Conservation (phyloP, 1,140 invertebrate genomes). For the Ganaspis sp. region DNA sequence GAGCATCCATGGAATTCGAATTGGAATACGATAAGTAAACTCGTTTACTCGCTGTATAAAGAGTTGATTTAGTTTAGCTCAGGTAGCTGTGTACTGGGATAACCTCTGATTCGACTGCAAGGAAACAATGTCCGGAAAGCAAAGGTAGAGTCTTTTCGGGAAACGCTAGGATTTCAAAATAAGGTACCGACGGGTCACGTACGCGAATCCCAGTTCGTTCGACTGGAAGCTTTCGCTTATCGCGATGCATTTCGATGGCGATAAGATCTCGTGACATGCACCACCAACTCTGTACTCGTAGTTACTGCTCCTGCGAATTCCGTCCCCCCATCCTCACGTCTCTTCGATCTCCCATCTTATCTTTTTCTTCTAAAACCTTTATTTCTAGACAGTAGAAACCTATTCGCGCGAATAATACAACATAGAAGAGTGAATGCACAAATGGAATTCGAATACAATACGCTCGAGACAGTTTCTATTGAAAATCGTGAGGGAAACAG, state of each 20-base stretch:
- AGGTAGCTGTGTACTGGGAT: not conserved
- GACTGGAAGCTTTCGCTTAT: constrained; percentile 37
- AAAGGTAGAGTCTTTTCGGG: constrained; percentile 11
- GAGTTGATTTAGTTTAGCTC: constrained; percentile 20
- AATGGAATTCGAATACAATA: constrained; percentile 15
- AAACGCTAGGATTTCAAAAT: constrained; percentile 18
- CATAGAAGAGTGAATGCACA: constrained; percentile 7
- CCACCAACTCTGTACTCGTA: constrained; percentile 3
- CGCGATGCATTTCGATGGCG: constrained; percentile 26
- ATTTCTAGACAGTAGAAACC: constrained; percentile 16
- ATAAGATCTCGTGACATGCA: constrained; percentile 9
- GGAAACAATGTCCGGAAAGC: constrained; percentile 22
- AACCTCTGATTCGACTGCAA: constrained; percentile 13
- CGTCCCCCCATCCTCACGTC: not conserved
- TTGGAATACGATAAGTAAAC: constrained; percentile 23
- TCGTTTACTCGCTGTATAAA: constrained; percentile 11
- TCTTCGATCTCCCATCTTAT: not conserved
- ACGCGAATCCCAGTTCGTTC: constrained; percentile 28
- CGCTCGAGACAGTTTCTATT: constrained; percentile 15
- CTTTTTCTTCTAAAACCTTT: constrained; percentile 6
- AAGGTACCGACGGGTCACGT: constrained; percentile 23
- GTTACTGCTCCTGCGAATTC: constrained; percentile 16
- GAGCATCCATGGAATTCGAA: constrained; percentile 4
- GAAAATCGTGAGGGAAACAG: not conserved
- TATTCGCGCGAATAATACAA: constrained; percentile 18